Base-by-base conservation (phyloP, 1,140 invertebrate species). In the Trypoxylus dichotomus region DNA sequence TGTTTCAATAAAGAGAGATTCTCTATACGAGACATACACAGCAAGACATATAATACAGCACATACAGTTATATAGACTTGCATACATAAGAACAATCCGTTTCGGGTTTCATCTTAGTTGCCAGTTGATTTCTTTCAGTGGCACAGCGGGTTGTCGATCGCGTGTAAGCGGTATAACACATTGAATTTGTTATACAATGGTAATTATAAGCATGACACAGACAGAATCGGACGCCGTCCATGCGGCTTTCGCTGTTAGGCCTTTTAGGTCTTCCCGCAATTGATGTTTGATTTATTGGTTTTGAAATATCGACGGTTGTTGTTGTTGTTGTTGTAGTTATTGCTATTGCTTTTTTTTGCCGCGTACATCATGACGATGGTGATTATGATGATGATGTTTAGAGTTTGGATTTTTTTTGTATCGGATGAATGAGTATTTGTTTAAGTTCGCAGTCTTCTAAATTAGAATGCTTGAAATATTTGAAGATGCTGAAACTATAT, bases 201-300 rank as follows among this genome's bases (percentile, higher is more conserved):
- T 79, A 79, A 79, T 79, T 79, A 79, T 76, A 68, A 79, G 76
- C 76, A 77, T 79, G 78, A 79, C 78, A 77, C 41, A 74, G 32
- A 74, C 72, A 74, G 60, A 68, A 68, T 68, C 60, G 60, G 15
- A 54, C 21, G 60, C 21, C 11, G 60, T 68, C 10, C 21, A 68
- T 29, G 60, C 60, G 47, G 47, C 47, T 54, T 25, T 21, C 5
- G 60, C 60, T 68, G 21, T 27, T 25, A 27, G 10, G 24, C n/a
- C 60, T 24, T 68, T 29, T 25, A 13, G 27, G 21, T 21, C 60
- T n/a, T 68, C 60, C 27, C 27, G 60, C 60, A 68, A 68, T 68
- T 68, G 60, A 68, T 68, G 60, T 68, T 68, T 68, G 60, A 68
- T 68, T 68, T 68, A 68, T 68, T 68, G 60, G 60, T 68, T 68